A percentile compares a stretch with the other conserved stretches of the same genome.
Conservation (phyloP, 2,888 invertebrate species). For the Hyppa rectilinea region DNA sequence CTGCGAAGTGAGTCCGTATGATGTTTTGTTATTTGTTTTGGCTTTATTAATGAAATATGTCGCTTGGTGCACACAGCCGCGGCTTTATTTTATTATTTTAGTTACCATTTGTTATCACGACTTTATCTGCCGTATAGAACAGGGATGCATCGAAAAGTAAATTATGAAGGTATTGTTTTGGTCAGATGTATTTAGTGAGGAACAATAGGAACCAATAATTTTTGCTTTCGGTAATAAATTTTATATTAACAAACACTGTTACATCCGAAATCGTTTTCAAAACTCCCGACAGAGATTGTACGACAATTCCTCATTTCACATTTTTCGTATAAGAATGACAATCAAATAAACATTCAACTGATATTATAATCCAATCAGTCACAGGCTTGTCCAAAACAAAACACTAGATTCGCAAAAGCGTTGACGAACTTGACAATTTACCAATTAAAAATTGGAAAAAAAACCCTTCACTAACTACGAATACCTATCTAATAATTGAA, state of each 20-base stretch:
- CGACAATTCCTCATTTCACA: neutral
- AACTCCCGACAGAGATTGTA: conserved; percentile 54
- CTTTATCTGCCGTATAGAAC: conserved; percentile 88
- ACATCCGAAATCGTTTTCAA: conserved; percentile 62
- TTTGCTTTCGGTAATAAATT: conserved; percentile 86
- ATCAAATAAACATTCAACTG: neutral
- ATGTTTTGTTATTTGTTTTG: conserved; percentile 87
- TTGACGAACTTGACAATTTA: neutral
- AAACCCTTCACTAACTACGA: neutral
- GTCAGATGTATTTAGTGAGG: conserved; percentile 83
- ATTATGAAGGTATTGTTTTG: conserved; percentile 89
- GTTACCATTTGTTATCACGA: conserved; percentile 91
- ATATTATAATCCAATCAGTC: neutral
- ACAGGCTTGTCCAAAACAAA: too few species aligned
- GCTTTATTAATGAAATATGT: conserved; percentile 91
- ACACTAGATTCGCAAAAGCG: neutral
- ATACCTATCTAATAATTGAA: neutral
- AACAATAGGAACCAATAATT: conserved; percentile 88
- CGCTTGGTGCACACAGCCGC: conserved; percentile 84
- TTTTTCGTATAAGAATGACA: neutral
- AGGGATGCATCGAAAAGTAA: conserved; percentile 89
- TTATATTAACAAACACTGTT: conserved; percentile 82
- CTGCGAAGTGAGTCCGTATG: conserved; percentile 90
- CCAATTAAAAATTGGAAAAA: neutral
- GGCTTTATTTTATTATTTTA: conserved; percentile 90